Evolutionary conservation across 2,888 invertebrate species (phyloP).

Genomic region (Isotomurus palustris): DNA sequence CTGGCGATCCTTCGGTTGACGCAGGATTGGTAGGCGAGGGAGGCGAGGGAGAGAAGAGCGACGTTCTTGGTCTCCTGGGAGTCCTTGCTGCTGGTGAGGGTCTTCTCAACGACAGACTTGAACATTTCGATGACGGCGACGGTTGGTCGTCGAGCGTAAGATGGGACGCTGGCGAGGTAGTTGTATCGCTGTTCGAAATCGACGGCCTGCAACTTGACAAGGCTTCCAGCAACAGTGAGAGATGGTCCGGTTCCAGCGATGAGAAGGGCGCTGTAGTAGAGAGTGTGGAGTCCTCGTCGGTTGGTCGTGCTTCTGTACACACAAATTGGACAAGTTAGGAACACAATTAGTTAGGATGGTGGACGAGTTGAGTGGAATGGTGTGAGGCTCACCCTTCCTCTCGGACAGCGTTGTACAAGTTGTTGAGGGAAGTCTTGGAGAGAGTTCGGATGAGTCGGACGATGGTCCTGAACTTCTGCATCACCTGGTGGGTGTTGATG

Average conservation of each 20-base stretch:
- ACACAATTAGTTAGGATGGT: background rate
- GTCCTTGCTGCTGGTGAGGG: background rate
- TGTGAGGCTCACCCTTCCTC: background rate
- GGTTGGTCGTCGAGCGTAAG: conserved; percentile 6
- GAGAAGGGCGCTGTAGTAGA: conserved; percentile 4
- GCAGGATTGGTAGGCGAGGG: conserved; percentile 7
- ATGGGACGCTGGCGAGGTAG: conserved; percentile 3
- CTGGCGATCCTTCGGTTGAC: conserved; percentile 5
- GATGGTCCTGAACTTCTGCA: conserved; percentile 8
- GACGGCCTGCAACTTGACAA: background rate
- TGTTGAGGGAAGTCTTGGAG: background rate
- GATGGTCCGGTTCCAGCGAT: conserved; percentile 5
- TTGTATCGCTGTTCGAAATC: background rate
- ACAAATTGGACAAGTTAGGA: background rate
- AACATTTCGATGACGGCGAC: background rate
- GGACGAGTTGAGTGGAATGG: background rate
- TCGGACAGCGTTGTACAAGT: background rate
- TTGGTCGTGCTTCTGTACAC: conserved; percentile 1
- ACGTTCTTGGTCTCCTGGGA: too few species aligned
- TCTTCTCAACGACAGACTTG: background rate
- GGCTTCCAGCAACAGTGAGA: background rate
- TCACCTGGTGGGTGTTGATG: background rate
- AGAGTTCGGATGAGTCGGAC: conserved; percentile 5
- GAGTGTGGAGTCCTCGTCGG: conserved; percentile 2
- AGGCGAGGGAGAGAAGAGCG: background rate